Evolutionary conservation across 2,113 vertebrate species (phyloP), one percentile per base, ranked within the genome.

Genomic region (Struthio camelus): DNA sequence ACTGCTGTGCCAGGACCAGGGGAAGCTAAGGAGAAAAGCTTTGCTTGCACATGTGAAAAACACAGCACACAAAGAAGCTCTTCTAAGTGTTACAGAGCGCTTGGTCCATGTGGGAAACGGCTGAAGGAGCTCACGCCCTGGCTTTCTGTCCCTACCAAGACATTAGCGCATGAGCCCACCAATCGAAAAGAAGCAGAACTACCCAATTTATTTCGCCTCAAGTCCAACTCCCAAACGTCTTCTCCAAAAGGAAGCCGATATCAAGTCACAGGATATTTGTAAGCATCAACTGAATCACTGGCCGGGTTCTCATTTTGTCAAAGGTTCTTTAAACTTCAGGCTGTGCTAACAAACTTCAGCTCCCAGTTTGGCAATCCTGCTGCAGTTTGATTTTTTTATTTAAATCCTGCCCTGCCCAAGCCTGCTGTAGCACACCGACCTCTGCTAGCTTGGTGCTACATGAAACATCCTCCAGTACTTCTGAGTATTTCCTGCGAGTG

Each of bases 1-100:
- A 17, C 58, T 67, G 66, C 11, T 23, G n/a, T 28, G 22, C 30
- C 51, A 48, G 59, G 53, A 51, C 10, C 15, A 42, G 34, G 48
- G 32, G 23, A 30, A 81, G 25, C 24, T 6, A 44, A 46, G 54
- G 54, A 71, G 36, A 82, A 89, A 76, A 1, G 5, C 8, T 20
- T 22, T 1, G 27, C 14, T 14, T 1, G 32, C 0, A 0, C 1
- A 4, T 46, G 58, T 17, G 5, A 59, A 79, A 90, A 85, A 70
- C 0, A 6, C 2, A 17, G 80, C 28, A 56, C 5, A 30, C 19
- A 25, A 25, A 79, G 82, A 77, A 67, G 10, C 34, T 8, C 8
- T 32, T 76, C 30, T 1, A 51, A 61, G 24, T 4, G 8, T 62
- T 42, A 70, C 44, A 23, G 46, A 1, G 3, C 5, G 23, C 36